Evolutionary conservation across 37 sponge, comb jelly and placozoan species (phyloP), one percentile per base, ranked within the genome.

Genomic region (Ephydatia muelleri): DNA sequence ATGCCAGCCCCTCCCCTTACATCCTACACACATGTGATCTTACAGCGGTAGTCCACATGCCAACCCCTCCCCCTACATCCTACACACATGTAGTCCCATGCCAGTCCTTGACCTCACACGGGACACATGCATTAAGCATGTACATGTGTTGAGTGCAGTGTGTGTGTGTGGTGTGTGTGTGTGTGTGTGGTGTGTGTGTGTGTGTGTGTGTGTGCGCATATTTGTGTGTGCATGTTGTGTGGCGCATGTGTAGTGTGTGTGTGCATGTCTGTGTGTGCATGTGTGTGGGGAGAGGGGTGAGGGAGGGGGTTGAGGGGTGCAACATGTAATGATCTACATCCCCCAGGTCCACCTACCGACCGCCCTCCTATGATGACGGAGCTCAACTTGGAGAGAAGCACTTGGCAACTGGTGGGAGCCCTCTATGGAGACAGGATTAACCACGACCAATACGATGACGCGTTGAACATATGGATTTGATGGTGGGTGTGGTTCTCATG

Each of bases 391-490:
- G 92, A 91, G 79, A 39, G 78, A 38, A 67, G 78, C 33, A 91
- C 92, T 22, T 91, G 92, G 92, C 81, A 91, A 65, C 85, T 91
- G 29, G 8, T 84, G 0, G n/a, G 36, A 12, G 88, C 39, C 2
- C 70, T 91, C 5, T 87, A 80, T 31, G 31, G 76, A 0, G 92
- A 91, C 74, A 35, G 92, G 5, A 34, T 87, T 5, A 68, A 77
- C 72, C 31, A 43, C 21, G 79, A 83, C 31, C 34, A 30, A 4
- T 3, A 65, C 3, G 79, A 70, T 3, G 67, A 65, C 5, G 78
- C 22, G 67, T 11, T 31, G 32, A 22, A 2, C 64, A 77, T 2
- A 73, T 43, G 32, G 77, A 71, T 22, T 21, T 67, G 77, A 65
- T 65, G 68, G 38, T 73, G 12, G 9, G 38, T 75, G 38, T 12